A percentile compares a stretch with the other conserved stretches of the same genome.
phyloP scores from a whole-genome alignment of 1,140 invertebrate species.

The Diorhabda elongata region DNA sequence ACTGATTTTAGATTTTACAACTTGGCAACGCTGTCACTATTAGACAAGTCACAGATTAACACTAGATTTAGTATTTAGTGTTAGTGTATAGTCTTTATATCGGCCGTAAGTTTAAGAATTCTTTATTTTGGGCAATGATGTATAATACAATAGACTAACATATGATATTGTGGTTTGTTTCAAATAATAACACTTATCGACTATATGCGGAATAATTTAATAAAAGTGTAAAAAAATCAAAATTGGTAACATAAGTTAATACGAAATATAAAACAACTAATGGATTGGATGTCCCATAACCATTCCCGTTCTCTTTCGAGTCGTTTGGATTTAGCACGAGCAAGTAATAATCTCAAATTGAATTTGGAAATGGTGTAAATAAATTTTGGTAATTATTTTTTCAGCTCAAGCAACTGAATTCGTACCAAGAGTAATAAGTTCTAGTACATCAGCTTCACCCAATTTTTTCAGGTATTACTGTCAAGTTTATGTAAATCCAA shows the following conservation, averaged over 20 bases:
- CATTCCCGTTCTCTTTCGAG: constrained; percentile 28
- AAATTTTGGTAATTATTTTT: constrained; percentile 15
- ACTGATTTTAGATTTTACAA: no score
- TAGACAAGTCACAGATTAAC: no score
- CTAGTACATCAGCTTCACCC: constrained; percentile 24
- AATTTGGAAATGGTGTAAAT: not conserved
- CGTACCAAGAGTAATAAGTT: constrained; percentile 28
- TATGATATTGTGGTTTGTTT: no score
- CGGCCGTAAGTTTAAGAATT: no score
- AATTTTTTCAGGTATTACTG: constrained; percentile 17
- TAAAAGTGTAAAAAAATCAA: no score
- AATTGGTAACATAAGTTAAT: constrained; percentile 15
- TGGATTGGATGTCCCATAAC: constrained; percentile 32
- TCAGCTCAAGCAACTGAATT: constrained; percentile 30
- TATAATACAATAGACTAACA: no score
- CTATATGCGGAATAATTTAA: no score
- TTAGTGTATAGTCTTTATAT: no score
- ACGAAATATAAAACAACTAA: constrained; percentile 16
- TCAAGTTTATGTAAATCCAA: not conserved
- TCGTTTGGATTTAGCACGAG: constrained; percentile 29
- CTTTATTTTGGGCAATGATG: no score
- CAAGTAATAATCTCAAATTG: constrained; percentile 23
- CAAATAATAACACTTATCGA: no score
- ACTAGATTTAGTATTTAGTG: no score
- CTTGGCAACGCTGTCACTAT: no score